Base-by-base conservation (phyloP, 1,140 invertebrate species). In the Pantala flavescens region DNA sequence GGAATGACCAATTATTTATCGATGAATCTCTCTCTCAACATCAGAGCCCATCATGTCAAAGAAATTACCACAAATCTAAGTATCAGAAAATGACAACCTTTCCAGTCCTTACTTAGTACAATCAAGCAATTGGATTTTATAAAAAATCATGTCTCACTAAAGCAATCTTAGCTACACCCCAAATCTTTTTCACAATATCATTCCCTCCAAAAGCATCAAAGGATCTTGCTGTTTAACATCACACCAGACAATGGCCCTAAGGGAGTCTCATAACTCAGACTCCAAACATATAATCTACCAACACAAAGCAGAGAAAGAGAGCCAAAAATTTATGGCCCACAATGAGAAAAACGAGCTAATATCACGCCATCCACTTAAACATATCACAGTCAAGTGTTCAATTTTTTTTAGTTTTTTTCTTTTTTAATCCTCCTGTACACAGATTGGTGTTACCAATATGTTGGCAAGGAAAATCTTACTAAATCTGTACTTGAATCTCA, bases 341-440 rank as follows among this genome's bases (percentile, higher is more conserved):
- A 63, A 19, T 63, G 49, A 63, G 16, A 63, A 16, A 63, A 16
- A 19, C 49, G 49, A 63, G 49, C 49, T 63, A 63, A 63, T 63
- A 63, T 63, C 49, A 63, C 49, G 49, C 49, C 49, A 63, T 63
- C 49, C 49, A 63, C 49, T 63, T 63, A 63, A 63, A 63, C 49
- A 63, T 63, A 63, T 63, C 49, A 63, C 49, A 63, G 49, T 63
- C 49, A 63, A 63, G 49, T 63, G 49, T 63, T 63, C 49, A 19
- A 63, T 63, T 63, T 63, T 63, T 63, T 63, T 63, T 3, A 63
- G 49, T 63, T 63, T 63, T 63, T 63, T 63, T 63, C 49, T 63
- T 63, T 63, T 19, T 19, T 12, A 63, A 19, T 63, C 14, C 49
- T 19, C 49, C 49, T 63, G 5, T 16, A 63, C 3, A 63, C 49